phyloP scores from a whole-genome alignment of 2,888 invertebrate genomes.

The Morpho achilles region DNA sequence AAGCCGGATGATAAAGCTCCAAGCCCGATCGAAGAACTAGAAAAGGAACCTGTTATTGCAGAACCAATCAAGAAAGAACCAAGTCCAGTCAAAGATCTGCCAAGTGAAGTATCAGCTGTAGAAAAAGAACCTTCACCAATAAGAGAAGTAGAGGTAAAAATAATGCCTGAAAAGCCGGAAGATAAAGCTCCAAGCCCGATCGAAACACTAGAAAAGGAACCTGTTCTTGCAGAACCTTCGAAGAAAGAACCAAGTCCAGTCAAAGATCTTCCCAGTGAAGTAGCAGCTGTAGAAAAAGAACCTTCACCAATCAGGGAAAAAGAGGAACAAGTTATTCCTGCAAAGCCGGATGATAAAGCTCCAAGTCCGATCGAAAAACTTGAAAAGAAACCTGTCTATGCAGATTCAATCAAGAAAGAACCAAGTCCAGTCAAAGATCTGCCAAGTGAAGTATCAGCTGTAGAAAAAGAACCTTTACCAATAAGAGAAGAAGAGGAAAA shows the following conservation, averaged over 20 bases:
- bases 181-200: no score
- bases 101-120: background rate
- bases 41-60: background rate
- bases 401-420: no score
- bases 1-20: slow-evolving; percentile 1
- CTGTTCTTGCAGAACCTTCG: background rate
- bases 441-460: no score
- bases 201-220: background rate
- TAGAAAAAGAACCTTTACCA: no score
- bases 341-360: no score
- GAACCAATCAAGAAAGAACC: slow-evolving; percentile 13
- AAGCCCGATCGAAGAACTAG: background rate
- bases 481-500: no score
- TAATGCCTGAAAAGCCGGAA: background rate
- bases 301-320: no score
- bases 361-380: no score
- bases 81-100: slow-evolving; percentile 2
- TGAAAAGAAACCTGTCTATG: no score
- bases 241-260: slow-evolving; percentile 1
- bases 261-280: background rate
- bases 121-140: slow-evolving; percentile 20
- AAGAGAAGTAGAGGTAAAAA: background rate
- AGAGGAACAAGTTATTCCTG: no score
- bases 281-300: no score
- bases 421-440: no score